Evolutionary conservation across 2,888 invertebrate genomes (phyloP).

Genomic region (Hesperia comma): DNA sequence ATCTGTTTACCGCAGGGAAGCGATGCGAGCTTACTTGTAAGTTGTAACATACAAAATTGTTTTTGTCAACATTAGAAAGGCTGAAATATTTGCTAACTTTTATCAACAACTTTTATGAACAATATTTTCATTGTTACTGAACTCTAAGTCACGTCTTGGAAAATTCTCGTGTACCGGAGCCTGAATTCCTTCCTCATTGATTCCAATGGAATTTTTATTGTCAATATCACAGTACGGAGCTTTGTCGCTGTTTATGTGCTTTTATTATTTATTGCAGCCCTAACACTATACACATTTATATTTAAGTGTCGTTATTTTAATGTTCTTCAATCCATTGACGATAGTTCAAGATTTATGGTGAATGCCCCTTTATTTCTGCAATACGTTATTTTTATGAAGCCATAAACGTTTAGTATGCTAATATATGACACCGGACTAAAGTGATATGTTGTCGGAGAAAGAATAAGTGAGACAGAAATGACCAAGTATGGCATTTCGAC

Average conservation of each 20-base stretch:
- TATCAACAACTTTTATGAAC: neutral
- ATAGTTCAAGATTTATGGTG: slow-evolving; percentile 33
- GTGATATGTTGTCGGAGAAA: slow-evolving; percentile 31
- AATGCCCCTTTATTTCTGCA: slow-evolving; percentile 32
- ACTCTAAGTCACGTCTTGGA: slow-evolving; percentile 25
- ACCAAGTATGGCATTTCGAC: neutral
- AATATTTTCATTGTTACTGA: slow-evolving; percentile 12
- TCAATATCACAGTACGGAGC: slow-evolving; percentile 64
- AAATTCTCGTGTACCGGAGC: slow-evolving; percentile 25
- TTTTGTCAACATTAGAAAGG: neutral
- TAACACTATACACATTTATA: slow-evolving; percentile 20
- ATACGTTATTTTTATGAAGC: slow-evolving; percentile 37
- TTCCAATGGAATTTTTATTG: slow-evolving; percentile 68
- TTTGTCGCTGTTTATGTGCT: slow-evolving; percentile 44
- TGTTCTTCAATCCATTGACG: slow-evolving; percentile 28
- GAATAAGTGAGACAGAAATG: slow-evolving; percentile 18
- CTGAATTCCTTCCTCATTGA: slow-evolving; percentile 50
- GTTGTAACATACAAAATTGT: neutral
- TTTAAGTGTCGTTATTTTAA: slow-evolving; percentile 36
- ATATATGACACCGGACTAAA: slow-evolving; percentile 29
- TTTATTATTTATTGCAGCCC: slow-evolving; percentile 44
- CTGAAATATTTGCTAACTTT: neutral
- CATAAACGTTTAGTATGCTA: slow-evolving; percentile 36
- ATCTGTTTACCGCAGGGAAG: too few relatives aligned
- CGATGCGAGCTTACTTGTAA: too few relatives aligned